Base-by-base conservation (phyloP, 2,888 invertebrate species). In the Melinopterus prodromus region DNA sequence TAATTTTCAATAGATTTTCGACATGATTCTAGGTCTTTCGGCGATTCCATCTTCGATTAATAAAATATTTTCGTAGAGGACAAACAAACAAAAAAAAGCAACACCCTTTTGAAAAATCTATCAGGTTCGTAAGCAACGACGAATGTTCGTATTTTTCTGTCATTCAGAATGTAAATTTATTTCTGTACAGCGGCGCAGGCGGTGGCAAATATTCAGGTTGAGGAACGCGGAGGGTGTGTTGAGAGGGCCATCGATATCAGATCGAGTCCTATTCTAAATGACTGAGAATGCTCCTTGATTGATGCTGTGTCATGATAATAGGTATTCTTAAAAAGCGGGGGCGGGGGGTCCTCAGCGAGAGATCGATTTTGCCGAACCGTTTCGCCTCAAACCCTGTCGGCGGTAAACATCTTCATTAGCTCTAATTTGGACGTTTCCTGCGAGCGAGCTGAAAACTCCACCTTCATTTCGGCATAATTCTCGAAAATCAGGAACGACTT, bases 281-380 rank as follows among this genome's bases (percentile, higher is more conserved):
- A 82, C 80, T 79, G 78, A 71, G 80, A 82, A 81, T 79, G 80
- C 80, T 80, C 79, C 53, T 53, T 83, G 84, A 83, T 83, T 81
- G 82, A 82, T 83, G 82, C 80, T 80, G 79, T 80, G 81, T 83
- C 83, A 81, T 82, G 82, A 82, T 82, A 83, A 82, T 83, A 82
- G 82, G 81, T 82, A 83, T 84, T 83, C 81, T 80, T 81, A 79
- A 78, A 69, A 78, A 80, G 71, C 74, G 79, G 81, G 80, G 53
- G 71, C 74, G 79, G 81, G 80, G 53, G 53, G 7, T 12, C 53
- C 53, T 53, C 12, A 7, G 53, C 53, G 7, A 9, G 53, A 12
- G 53, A 53, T 53, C 53, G 53, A 53, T 53, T 53, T 53, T 53
- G 5, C 53, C 53, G 53, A 53, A 53, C 53, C 53, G 53, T 53